Evolutionary conservation across 2,113 vertebrate genomes (phyloP).

Genomic region (Dermatemys mawii): DNA sequence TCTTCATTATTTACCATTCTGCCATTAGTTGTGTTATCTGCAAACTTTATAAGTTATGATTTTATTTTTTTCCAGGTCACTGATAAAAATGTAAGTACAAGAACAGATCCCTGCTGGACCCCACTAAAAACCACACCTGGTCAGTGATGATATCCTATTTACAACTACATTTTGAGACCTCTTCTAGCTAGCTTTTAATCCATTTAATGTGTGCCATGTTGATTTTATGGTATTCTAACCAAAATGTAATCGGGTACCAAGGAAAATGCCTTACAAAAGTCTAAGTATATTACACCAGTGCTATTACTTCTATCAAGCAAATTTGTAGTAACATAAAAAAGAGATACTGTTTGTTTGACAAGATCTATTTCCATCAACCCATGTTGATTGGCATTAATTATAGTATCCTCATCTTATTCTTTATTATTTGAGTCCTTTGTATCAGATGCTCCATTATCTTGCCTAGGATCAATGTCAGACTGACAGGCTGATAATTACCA

Average conservation of each 20-base stretch:
- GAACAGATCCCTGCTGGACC: too few species aligned
- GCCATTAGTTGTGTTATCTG: too few species aligned
- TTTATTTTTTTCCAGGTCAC: too few species aligned
- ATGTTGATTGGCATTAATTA: not conserved
- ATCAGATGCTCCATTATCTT: not conserved
- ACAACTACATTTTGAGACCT: not conserved
- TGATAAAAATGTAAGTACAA: too few species aligned
- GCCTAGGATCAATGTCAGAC: not conserved
- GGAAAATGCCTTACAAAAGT: not conserved
- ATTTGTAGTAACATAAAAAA: not conserved
- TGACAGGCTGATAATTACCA: not conserved
- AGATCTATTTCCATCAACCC: not conserved
- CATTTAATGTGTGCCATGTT: not conserved
- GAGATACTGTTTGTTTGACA: not conserved
- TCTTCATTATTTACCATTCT: too few species aligned
- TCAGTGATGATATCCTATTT: too few species aligned
- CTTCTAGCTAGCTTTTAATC: not conserved
- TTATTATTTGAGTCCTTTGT: not conserved
- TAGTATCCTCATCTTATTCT: not conserved
- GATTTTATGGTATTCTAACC: not conserved
- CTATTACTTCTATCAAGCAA: not conserved
- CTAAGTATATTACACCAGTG: not conserved
- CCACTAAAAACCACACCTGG: too few species aligned
- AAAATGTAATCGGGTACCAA: not conserved
- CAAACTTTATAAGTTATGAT: too few species aligned